Evolutionary conservation across 2,888 invertebrate genomes (phyloP), one percentile per base, ranked within the genome.

Genomic region (Gastracanthus pulcherrimus): DNA sequence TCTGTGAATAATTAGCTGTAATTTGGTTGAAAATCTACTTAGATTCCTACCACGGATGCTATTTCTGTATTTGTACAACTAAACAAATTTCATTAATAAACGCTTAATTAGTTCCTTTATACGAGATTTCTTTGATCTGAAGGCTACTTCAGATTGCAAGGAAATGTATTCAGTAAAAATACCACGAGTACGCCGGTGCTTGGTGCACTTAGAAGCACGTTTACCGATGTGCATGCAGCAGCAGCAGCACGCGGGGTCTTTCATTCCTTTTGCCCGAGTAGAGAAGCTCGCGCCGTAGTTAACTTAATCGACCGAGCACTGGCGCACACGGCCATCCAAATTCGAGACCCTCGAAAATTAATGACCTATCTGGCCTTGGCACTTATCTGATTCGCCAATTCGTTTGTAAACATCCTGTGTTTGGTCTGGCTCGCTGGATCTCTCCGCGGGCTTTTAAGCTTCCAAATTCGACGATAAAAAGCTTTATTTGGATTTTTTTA

Each of bases 261-360:
- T n/a, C n/a, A n/a, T n/a, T n/a, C n/a, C n/a, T n/a, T n/a, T n/a
- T n/a, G n/a, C n/a, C n/a, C n/a, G n/a, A n/a, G n/a, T n/a, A n/a
- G n/a, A n/a, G n/a, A n/a, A n/a, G n/a, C n/a, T n/a, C n/a, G 36
- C 16, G n/a, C 26, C 11, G 23, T 31, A 48, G 60, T 74, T 36
- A 23, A 74, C 19, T 74, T 74, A 67, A 80, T 74, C 80, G 74
- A 45, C n/a, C 72, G 38, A n/a, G 51, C 51, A 26, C 34, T 41
- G 26, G 38, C 23, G 41, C 29, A 26, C 31, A 51, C 23, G 55
- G 36, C 26, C n/a, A 58, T 31, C 45, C 66, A 11, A 62, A 69
- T 75, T 41, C 64, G 66, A 34, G 64, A 23, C 67, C 67, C 67
- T 77, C 51, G 72, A 74, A 51, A 77, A 77, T 77, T 77, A 81